Conservation (phyloP, 2,888 invertebrate genomes). For the Neelides folsomi region DNA sequence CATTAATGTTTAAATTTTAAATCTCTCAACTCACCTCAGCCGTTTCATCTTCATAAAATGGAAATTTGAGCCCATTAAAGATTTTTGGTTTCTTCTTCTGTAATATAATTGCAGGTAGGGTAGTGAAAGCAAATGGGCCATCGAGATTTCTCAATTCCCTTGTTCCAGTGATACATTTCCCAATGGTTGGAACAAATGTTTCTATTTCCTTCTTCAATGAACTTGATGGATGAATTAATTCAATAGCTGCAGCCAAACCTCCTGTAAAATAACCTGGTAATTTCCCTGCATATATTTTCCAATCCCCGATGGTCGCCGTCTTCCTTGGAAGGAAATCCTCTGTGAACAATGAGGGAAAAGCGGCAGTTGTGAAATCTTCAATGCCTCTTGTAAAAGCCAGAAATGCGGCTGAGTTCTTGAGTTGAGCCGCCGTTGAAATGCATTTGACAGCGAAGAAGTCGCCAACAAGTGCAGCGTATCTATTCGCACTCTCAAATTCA, state of each 20-base stretch:
- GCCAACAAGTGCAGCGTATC: conserved; percentile 30
- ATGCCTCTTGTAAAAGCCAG: conserved; percentile 27
- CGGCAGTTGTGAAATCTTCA: conserved; percentile 27
- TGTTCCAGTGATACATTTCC: no score
- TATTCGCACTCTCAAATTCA: conserved; percentile 27
- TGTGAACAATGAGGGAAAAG: conserved; percentile 22
- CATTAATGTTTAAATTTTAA: no score
- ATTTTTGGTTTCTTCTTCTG: no score
- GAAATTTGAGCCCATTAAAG: no score
- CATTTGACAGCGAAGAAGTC: conserved; percentile 32
- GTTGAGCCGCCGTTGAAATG: conserved; percentile 24
- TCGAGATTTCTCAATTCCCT: no score
- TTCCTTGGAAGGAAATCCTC: conserved; percentile 20
- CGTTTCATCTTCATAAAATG: no score
- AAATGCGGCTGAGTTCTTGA: conserved; percentile 24
- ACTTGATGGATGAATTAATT: neutral
- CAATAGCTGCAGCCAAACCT: conserved; percentile 22
- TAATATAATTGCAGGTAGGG: no score
- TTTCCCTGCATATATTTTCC: conserved; percentile 20
- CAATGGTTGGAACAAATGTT: no score
- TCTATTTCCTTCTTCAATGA: no score
- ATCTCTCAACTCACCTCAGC: no score
- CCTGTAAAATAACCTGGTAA: conserved; percentile 29
- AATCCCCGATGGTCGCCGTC: conserved; percentile 18
- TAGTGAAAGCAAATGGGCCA: no score